These are phyloP conservation scores for Triplophysa yarkandensis DNA, from an alignment of 2,797 vertebrate species.

Conservation along the genomic window DNA sequence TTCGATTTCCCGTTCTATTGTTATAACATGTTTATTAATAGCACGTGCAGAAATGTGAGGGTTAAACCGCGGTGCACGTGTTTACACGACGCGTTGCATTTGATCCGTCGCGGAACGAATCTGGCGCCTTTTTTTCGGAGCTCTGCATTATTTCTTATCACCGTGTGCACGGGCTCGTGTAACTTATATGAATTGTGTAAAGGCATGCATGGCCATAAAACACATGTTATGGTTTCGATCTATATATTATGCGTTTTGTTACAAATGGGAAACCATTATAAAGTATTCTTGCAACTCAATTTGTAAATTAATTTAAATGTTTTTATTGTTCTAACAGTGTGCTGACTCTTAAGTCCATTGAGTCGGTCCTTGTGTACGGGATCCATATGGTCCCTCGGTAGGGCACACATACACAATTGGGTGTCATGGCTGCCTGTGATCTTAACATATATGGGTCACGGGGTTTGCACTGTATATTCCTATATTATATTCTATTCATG, in stretches of 20 bases:
- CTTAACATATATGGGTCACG: conserved; percentile 18
- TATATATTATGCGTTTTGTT: too few species aligned
- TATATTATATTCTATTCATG: not conserved
- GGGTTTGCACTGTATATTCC: not conserved
- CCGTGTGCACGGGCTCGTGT: too few species aligned
- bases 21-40: conserved; percentile 6
- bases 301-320: not conserved
- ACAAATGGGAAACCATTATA: too few species aligned
- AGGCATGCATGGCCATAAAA: too few species aligned
- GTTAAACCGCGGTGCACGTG: conserved; percentile 13
- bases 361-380: conserved; percentile 29
- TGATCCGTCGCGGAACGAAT: conserved; percentile 61
- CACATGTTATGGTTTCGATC: too few species aligned
- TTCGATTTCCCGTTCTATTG: conserved; percentile 17
- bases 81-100: conserved; percentile 8
- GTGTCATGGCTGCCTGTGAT: conserved; percentile 63
- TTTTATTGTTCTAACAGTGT: not conserved
- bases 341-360: not conserved
- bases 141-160: conserved; percentile 38
- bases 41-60: not conserved
- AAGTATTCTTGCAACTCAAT: not conserved
- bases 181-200: too few species aligned
- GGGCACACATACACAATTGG: conserved; percentile 33
- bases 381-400: conserved; percentile 45
- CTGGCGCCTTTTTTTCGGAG: conserved; percentile 79